phyloP scores from a whole-genome alignment of 2,888 invertebrate species.

The Ceriagrion tenellum region DNA sequence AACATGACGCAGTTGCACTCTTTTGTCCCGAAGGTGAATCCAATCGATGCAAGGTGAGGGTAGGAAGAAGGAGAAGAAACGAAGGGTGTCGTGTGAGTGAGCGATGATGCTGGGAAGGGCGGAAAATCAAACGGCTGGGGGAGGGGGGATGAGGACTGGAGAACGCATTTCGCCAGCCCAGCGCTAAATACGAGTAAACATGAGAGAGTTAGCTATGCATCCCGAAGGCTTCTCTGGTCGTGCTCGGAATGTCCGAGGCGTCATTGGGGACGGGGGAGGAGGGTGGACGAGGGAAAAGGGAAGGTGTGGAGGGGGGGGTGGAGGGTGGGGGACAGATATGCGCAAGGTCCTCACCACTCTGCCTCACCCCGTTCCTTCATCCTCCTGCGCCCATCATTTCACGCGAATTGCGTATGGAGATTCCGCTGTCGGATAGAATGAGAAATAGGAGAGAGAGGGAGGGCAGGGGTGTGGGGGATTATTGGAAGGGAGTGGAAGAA shows the following conservation, averaged over 20 bases:
- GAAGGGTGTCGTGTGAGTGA: neutral
- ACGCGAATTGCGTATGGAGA: neutral
- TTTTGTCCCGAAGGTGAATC: neutral
- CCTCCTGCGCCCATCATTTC: neutral
- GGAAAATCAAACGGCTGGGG: neutral
- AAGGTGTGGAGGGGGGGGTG: neutral
- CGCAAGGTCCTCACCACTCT: neutral
- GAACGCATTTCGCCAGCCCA: neutral
- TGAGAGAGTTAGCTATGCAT: neutral
- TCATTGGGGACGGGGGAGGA: neutral
- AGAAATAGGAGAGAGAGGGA: neutral
- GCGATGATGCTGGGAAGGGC: too few species aligned
- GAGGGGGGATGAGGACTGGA: neutral
- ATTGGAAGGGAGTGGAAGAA: neutral
- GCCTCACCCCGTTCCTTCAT: neutral
- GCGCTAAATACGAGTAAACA: neutral
- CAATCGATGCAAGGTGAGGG: neutral
- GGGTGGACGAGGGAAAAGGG: neutral
- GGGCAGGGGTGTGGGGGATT: neutral
- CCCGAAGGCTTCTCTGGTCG: neutral
- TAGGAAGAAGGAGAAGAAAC: neutral
- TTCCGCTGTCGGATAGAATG: neutral
- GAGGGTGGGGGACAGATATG: neutral
- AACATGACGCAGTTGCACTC: neutral
- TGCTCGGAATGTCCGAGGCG: neutral